Conservation (phyloP, 2,888 invertebrate genomes). For the Chaitophorus viminalis region DNA sequence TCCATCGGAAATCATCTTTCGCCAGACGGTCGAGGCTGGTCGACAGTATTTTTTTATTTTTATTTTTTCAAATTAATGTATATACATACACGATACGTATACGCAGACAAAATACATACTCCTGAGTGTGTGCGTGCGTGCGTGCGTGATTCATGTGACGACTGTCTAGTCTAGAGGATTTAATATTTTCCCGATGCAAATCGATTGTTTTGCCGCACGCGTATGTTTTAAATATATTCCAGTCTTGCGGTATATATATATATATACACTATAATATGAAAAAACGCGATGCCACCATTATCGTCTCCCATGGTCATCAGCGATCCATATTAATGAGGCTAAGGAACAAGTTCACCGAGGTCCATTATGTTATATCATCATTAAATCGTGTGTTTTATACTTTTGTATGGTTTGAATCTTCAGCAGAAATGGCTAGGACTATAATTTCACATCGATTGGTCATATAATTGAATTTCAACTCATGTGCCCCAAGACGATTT, state of each 20-base stretch:
- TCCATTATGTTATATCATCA: too few relatives aligned
- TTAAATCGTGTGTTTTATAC: too few relatives aligned
- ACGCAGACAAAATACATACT: too few relatives aligned
- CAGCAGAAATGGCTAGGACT: too few relatives aligned
- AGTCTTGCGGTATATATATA: neutral
- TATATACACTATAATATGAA: neutral
- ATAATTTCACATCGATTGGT: too few relatives aligned
- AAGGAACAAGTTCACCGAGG: too few relatives aligned
- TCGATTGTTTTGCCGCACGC: constrained; percentile 16
- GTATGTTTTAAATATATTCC: neutral
- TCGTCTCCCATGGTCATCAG: neutral
- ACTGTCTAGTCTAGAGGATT: constrained; percentile 8
- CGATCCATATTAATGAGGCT: neutral
- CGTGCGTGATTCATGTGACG: neutral
- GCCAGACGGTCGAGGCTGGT: neutral
- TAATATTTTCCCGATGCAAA: constrained; percentile 9
- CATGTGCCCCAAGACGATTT: too few relatives aligned
- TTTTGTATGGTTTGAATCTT: too few relatives aligned
- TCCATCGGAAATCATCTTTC: neutral
- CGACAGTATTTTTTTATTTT: neutral
- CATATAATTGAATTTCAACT: too few relatives aligned
- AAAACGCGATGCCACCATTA: neutral
- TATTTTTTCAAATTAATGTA: too few relatives aligned
- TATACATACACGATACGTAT: too few relatives aligned
- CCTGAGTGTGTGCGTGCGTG: too few relatives aligned